A percentile compares a stretch with the other conserved stretches of the same genome.
phyloP scores from a whole-genome alignment of 2,797 vertebrate genomes.

The Crenuchus spilurus region DNA sequence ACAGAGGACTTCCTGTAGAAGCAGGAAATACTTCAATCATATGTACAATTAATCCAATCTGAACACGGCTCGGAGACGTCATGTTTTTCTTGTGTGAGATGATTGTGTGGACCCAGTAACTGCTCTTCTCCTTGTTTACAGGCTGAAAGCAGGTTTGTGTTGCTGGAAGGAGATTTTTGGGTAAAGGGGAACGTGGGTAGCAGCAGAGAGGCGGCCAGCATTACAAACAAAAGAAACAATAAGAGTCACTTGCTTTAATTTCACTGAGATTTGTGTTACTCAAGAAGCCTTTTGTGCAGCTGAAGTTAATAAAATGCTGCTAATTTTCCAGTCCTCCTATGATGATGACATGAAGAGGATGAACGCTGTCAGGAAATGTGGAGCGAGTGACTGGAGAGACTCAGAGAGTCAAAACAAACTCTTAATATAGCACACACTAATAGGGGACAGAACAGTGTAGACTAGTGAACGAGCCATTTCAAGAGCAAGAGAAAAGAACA shows the following conservation, averaged over 20 bases:
- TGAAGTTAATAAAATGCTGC: constrained; percentile 57
- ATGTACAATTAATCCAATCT: no score
- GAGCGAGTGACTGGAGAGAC: constrained; percentile 62
- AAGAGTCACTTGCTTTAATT: constrained; percentile 65
- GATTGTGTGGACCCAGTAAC: constrained; percentile 15
- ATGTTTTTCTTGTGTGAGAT: no score
- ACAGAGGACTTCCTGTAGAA: no score
- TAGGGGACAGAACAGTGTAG: constrained; percentile 60
- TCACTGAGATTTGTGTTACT: constrained; percentile 71
- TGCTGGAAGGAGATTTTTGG: not conserved
- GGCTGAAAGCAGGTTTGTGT: not conserved
- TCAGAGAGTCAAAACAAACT: constrained; percentile 65
- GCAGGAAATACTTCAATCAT: no score
- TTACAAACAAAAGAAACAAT: constrained; percentile 60
- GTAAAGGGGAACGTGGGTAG: constrained; percentile 49
- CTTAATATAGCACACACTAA: constrained; percentile 66
- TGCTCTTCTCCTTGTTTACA: constrained; percentile 17
- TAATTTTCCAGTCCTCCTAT: constrained; percentile 67
- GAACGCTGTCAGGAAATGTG: constrained; percentile 40
- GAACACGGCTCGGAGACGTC: no score
- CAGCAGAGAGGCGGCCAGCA: constrained; percentile 50
- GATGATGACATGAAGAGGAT: constrained; percentile 45
- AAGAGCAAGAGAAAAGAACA: constrained; percentile 25
- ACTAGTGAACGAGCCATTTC: constrained; percentile 43
- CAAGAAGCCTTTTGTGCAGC: constrained; percentile 64